Evolutionary conservation across 37 sponge, comb jelly and placozoan species (phyloP).

Genomic region (Beroe ovata): DNA sequence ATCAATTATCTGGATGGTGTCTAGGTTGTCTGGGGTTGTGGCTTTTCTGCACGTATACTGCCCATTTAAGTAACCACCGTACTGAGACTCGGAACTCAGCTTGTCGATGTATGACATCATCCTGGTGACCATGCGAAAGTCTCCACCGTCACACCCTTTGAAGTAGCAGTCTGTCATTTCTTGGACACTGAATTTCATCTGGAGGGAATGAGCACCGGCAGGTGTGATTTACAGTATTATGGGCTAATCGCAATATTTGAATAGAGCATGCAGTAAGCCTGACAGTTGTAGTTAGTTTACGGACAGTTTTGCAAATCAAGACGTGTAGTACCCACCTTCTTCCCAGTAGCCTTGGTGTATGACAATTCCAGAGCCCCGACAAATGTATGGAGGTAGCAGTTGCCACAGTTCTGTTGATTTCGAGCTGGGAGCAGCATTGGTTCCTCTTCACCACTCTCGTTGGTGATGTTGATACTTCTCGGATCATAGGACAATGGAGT

Average conservation of each 20-base stretch:
- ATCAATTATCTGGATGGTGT: not conserved
- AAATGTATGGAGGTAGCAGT: conserved; percentile 59
- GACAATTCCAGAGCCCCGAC: conserved; percentile 14
- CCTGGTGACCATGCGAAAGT: conserved; percentile 46
- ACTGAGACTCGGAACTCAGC: not conserved
- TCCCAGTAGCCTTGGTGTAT: conserved; percentile 5
- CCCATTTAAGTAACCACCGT: conserved; percentile 5
- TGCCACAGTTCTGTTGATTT: conserved; percentile 33
- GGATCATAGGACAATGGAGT: not conserved
- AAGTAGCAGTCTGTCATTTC: conserved; percentile 56
- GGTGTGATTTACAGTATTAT: too few relatives aligned
- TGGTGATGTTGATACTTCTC: not conserved
- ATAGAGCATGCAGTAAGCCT: too few relatives aligned
- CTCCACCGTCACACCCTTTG: conserved; percentile 50
- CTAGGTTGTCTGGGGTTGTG: conserved; percentile 12
- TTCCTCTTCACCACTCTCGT: not conserved
- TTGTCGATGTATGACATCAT: conserved; percentile 62
- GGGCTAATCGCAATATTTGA: too few relatives aligned
- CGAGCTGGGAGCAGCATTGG: not conserved
- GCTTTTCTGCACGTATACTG: not conserved
- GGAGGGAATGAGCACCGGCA: not conserved
- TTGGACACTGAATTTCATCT: conserved; percentile 35
- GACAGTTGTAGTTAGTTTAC: too few relatives aligned
- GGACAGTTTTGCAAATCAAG: too few relatives aligned
- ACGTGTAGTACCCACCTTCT: not conserved